Evolutionary conservation across 2,797 vertebrate genomes (phyloP), one percentile per base, ranked within the genome.

Genomic region (Molossus molossus): DNA sequence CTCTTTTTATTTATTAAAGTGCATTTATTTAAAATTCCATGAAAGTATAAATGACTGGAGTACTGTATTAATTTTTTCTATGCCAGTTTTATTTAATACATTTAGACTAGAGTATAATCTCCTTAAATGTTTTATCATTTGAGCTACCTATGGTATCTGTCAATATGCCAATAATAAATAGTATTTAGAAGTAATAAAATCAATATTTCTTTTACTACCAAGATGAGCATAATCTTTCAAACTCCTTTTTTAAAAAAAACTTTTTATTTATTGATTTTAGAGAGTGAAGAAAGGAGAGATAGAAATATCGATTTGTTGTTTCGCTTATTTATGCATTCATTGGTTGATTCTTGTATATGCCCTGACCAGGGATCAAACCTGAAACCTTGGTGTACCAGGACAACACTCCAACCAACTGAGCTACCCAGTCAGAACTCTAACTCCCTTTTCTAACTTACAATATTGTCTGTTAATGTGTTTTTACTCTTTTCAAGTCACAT

Each of bases 31-130:
- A 75, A 70, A 77, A 94, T 76, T 77, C 55, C 33, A 4, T 67
- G 50, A 69, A 83, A 86, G 58, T 72, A 84, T 23, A 73, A 80
- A 48, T 48, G 33, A 90, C 62, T 89, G 58, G 45, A 29, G 13
- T 33, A 5, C 70, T 57, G 9, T 45, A 6, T 72, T 57, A 76
- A 27, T 14, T 37, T 80, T 79, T 69, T 70, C 69, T 86, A 48
- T 77, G 55, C 55, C 33, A 67, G n/a, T 85, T 89, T 95, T 73
- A 88, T 90, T 80, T 83, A 81, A 45, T 87, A 80, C 21, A 20
- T 75, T 15, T 55, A 65, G 50, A 72, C 55, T 70, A 14, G 55
- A 84, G n/a, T 62, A n/a, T 86, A 60, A 93, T 55, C 33, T 53
- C 50, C 7, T 58, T 55, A n/a, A n/a, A 84, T 37, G 25, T 55